Percentiles rank a stretch among this genome's conserved stretches.
These are phyloP conservation scores for Mobula hypostoma DNA, from an alignment of 2,113 vertebrate genomes.

Conservation along the genomic window DNA sequence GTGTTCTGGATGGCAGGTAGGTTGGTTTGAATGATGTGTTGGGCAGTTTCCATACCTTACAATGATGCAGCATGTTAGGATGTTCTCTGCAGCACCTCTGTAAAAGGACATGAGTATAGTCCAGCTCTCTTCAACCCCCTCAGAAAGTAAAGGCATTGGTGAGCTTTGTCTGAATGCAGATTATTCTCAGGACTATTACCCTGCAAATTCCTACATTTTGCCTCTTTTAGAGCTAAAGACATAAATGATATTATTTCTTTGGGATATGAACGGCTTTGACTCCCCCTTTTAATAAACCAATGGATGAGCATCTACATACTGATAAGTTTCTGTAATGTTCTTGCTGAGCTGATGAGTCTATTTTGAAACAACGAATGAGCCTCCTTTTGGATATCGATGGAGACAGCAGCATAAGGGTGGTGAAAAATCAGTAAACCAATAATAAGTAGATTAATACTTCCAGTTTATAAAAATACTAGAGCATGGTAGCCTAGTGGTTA, in stretches of 20 bases:
- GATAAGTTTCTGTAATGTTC: not conserved
- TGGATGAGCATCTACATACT: not conserved
- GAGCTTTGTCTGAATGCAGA: not conserved
- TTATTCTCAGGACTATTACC: not conserved
- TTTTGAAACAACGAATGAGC: not conserved
- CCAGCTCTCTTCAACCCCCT: too few relatives aligned
- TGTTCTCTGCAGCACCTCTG: too few relatives aligned
- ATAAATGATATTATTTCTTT: not conserved
- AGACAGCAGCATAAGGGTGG: not conserved
- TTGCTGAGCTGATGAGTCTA: not conserved
- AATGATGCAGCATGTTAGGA: too few relatives aligned
- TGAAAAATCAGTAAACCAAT: not conserved
- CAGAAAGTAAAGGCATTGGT: too few relatives aligned
- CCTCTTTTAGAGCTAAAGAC: not conserved
- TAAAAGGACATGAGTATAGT: too few relatives aligned
- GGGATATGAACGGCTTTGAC: not conserved
- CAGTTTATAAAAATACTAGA: not conserved
- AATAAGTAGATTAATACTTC: not conserved
- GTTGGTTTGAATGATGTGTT: too few relatives aligned
- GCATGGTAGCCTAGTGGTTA: too few relatives aligned
- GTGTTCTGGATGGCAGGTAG: too few relatives aligned
- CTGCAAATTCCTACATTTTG: not conserved
- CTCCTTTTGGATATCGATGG: not conserved
- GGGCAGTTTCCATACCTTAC: too few relatives aligned
- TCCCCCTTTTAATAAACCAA: not conserved